Base-by-base conservation (phyloP, 1,140 invertebrate genomes). In the Scaptomyza graminum region DNA sequence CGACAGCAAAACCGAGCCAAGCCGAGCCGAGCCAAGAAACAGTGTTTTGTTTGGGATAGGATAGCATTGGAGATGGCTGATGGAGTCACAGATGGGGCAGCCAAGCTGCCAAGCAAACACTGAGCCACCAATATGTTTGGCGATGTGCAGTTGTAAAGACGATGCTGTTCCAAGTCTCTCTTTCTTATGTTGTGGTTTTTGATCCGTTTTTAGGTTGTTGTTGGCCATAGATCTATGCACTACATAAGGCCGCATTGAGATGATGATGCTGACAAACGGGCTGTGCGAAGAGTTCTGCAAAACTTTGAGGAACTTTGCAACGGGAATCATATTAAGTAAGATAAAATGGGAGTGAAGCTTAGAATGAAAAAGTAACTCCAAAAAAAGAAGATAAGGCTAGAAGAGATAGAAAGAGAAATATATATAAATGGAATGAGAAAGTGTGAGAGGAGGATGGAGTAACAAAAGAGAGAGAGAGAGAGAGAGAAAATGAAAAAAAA, bases 121-220 rank as follows among this genome's bases (percentile, higher is more conserved):
- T 34, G 37, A n/a, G 37, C 37, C 37, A n/a, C 37, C 37, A 41
- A 41, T 12, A n/a, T 41, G 37, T 9, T 34, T 41, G 37, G 13
- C 1, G 15, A 5, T 52, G 28, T 37, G 34, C 2, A 34, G 55
- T 5, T 34, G 64, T n/a, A 15, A 50, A 63, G 50, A 54, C 39
- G 15, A 3, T 54, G 47, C 12, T n/a, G 37, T 41, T 12, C 18
- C 13, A 7, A 22, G 28, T 12, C 47, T 61, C 5, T n/a, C 46
- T n/a, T 28, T 47, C 54, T 61, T 71, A 47, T 70, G 52, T 52
- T 8, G n/a, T 66, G 54, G 34, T 15, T 57, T 46, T 28, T 66
- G 68, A 83, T 83, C 76, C 80, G 80, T 84, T 83, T 61, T 83
- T 51, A 72, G 62, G 34, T 62, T 18, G 62, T 68, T 60, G 73